Conservation (phyloP, 2,797 vertebrate species). For the Coranthus polyacanthus region DNA sequence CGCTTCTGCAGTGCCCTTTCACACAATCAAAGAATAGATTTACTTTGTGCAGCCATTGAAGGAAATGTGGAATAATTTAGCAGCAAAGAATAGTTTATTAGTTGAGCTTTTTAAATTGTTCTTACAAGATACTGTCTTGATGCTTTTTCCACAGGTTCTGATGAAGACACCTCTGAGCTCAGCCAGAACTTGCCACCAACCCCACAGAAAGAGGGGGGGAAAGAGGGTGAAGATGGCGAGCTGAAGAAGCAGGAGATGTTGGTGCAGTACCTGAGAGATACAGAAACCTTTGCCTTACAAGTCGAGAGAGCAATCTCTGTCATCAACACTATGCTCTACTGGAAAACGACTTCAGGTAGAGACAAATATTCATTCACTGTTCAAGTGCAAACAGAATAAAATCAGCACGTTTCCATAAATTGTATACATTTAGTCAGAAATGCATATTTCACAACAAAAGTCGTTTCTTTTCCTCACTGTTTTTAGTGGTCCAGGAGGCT, state of each 20-base stretch:
- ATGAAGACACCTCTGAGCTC: conserved; percentile 69
- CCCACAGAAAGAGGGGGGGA: conserved; percentile 71
- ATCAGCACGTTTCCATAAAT: no score
- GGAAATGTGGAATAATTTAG: conserved; percentile 12
- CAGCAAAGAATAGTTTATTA: conserved; percentile 5
- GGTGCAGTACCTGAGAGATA: conserved; percentile 95
- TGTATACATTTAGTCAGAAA: background rate
- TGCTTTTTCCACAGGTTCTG: conserved; percentile 74
- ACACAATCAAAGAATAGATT: conserved; percentile 12
- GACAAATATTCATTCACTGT: background rate
- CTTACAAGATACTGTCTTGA: no score
- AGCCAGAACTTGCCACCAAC: conserved; percentile 69
- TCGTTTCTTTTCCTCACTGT: conserved; percentile 14
- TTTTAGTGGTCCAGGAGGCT: conserved; percentile 95
- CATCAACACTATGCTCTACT: conserved; percentile 94
- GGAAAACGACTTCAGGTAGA: conserved; percentile 91
- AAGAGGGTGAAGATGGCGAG: conserved; percentile 78
- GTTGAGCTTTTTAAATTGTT: conserved; percentile 1
- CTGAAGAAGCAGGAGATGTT: conserved; percentile 95
- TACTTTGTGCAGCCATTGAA: conserved; percentile 3
- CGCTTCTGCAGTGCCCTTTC: background rate
- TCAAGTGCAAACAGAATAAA: background rate
- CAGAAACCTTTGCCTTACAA: conserved; percentile 91
- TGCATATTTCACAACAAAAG: background rate
- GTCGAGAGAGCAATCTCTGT: conserved; percentile 91